These are phyloP conservation scores for Netelia fuscicornis DNA, from an alignment of 2,888 invertebrate species.

Conservation along the genomic window DNA sequence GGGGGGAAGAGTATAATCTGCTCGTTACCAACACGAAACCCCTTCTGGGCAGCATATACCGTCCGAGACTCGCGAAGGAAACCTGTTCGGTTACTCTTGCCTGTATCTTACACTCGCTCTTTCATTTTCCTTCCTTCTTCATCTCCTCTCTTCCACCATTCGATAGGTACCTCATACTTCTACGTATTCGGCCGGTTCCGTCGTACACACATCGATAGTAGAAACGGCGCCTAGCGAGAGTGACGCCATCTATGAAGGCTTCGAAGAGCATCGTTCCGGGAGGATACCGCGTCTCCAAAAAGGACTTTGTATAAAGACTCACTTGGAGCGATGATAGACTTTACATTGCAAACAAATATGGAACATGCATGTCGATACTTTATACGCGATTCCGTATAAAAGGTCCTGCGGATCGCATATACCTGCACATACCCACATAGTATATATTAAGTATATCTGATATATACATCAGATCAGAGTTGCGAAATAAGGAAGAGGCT, in stretches of 20 bases:
- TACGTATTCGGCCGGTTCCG: slow-evolving; percentile 48
- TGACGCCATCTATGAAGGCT: neutral
- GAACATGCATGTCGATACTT: slow-evolving; percentile 17
- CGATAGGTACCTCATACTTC: slow-evolving; percentile 48
- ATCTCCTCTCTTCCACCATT: slow-evolving; percentile 9
- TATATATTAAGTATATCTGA: slow-evolving; percentile 20
- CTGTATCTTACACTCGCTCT: slow-evolving; percentile 38
- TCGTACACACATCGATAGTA: slow-evolving; percentile 42
- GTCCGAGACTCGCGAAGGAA: slow-evolving; percentile 49
- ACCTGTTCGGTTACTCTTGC: slow-evolving; percentile 39
- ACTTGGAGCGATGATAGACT: slow-evolving; percentile 43
- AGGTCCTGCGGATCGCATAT: neutral
- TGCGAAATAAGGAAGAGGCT: slow-evolving; percentile 34
- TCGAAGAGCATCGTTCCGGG: slow-evolving; percentile 53
- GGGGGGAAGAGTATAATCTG: slow-evolving; percentile 80
- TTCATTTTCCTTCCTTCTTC: slow-evolving; percentile 38
- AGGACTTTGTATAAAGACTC: slow-evolving; percentile 47
- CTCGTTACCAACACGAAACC: slow-evolving; percentile 83
- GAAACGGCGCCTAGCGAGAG: slow-evolving; percentile 58
- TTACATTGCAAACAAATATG: slow-evolving; percentile 56
- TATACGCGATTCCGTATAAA: slow-evolving; percentile 6
- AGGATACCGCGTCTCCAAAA: slow-evolving; percentile 49
- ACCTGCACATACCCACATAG: neutral
- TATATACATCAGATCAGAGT: slow-evolving; percentile 13
- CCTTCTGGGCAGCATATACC: slow-evolving; percentile 71